Base-by-base conservation (phyloP, 1,140 invertebrate species). In the Penaeus chinensis region DNA sequence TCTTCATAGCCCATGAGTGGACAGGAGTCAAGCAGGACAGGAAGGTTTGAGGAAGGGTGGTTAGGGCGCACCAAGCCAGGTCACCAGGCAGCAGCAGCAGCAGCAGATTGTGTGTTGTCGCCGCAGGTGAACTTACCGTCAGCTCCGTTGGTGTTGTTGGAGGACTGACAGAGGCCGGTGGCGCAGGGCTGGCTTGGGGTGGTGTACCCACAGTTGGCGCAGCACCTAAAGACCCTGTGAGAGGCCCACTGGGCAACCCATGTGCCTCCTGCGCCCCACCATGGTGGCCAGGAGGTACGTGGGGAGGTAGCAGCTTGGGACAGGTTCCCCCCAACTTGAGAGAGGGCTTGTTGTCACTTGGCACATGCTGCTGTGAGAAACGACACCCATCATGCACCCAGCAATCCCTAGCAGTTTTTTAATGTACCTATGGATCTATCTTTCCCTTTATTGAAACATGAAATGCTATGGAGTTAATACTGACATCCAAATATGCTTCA, bases 301-400 rank as follows among this genome's bases (percentile, higher is more conserved):
- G 85, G 60, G 78, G 80, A 66, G 85, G 85, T 78, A 69, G 62
- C 78, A 86, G 22, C 84, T 80, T 77, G 47, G 65, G 78, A 82
- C 85, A 87, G 69, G 66, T 61, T 27, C 65, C 80, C 78, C 65
- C 79, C 79, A 87, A 87, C 85, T 87, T 87, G 85, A 74, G 85
- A 82, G 85, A 82, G 80, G 85, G 47, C 85, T 87, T 87, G 84
- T 24, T 61, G 79, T 87, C 85, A 87, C 85, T 87, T 87, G 85
- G 85, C 85, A 87, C 79, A 81, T 87, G 85, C 79, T 87, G 85
- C 85, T 87, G 85, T 87, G 85, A 82, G 79, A 87, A 62, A 87
- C 54, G 82, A 87, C 85, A 87, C 79, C 76, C 85, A 82, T 87
- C 85, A 87, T 87, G 85, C 79, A 61, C 80, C 85, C 81, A 78